phyloP scores from a whole-genome alignment of 2,888 invertebrate genomes.

The Xestia ashworthii region DNA sequence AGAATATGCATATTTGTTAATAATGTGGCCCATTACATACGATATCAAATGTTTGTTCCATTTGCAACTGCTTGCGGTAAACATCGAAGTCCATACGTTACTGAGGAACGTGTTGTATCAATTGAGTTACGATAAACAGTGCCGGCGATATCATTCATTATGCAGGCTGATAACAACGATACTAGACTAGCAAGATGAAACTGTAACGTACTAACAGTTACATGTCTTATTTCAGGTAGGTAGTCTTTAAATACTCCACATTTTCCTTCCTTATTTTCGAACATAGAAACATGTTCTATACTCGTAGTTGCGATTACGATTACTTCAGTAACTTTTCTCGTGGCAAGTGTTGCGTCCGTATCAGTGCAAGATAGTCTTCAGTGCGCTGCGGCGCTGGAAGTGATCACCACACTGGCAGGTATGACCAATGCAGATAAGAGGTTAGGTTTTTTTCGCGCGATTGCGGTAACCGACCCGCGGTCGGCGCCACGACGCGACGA shows the following conservation, averaged over 20 bases:
- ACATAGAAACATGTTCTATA: neutral
- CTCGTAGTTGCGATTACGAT: neutral
- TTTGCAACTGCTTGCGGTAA: constrained; percentile 37
- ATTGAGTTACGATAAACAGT: constrained; percentile 39
- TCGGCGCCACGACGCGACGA: constrained; percentile 77
- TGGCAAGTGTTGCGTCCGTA: constrained; percentile 14
- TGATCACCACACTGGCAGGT: constrained; percentile 70
- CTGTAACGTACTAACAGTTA: constrained; percentile 1
- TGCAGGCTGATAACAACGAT: constrained; percentile 26
- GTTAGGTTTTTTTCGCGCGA: constrained; percentile 84
- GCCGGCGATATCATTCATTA: constrained; percentile 22
- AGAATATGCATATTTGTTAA: constrained; percentile 7
- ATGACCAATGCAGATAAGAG: constrained; percentile 83
- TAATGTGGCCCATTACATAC: constrained; percentile 17
- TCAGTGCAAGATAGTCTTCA: constrained; percentile 25
- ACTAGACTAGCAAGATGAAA: constrained; percentile 22
- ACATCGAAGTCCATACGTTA: constrained; percentile 25
- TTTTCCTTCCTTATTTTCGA: constrained; percentile 26
- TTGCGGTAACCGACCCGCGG: constrained; percentile 82
- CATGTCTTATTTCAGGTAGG: neutral
- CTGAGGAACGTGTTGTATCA: constrained; percentile 32
- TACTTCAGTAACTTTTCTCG: neutral
- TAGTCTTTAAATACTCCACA: neutral
- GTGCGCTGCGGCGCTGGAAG: constrained; percentile 29
- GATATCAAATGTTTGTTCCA: constrained; percentile 38